A percentile compares a stretch with the other conserved stretches of the same genome.
Evolutionary conservation across 30 jellyfish, hydroid and myxozoan genomes (phyloP).

Genomic region (Aurelia sp.): DNA sequence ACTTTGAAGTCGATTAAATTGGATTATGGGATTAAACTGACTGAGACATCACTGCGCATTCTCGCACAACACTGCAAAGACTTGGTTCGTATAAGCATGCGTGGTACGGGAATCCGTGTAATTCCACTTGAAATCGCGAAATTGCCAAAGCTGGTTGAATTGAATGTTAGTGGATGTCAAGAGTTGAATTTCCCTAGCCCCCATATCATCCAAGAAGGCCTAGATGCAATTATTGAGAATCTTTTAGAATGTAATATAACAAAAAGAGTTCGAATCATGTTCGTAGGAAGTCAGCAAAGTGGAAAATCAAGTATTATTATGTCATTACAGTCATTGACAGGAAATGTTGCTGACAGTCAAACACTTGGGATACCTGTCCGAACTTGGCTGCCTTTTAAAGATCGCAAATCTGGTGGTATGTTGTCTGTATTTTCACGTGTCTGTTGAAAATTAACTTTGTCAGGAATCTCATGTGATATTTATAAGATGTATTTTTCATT

Average conservation of each 20-base stretch:
- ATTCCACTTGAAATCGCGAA: conserved; percentile 76
- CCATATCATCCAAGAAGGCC: conserved; percentile 64
- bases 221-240: conserved; percentile 67
- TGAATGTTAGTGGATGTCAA: conserved; percentile 74
- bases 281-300: conserved; percentile 88
- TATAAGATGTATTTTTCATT: no score
- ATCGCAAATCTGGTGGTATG: conserved; percentile 67
- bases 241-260: conserved; percentile 75
- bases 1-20: conserved; percentile 72
- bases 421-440: background rate
- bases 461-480: no score
- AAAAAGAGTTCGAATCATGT: conserved; percentile 62
- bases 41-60: conserved; percentile 72
- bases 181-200: conserved; percentile 79
- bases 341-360: conserved; percentile 89
- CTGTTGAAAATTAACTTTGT: no score
- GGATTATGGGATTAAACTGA: conserved; percentile 74
- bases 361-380: conserved; percentile 91
- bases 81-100: conserved; percentile 75
- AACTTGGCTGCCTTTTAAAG: conserved; percentile 88
- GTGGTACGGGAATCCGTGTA: conserved; percentile 73
- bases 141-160: conserved; percentile 55
- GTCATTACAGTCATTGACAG: conserved; percentile 74
- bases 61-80: conserved; percentile 80
- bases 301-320: conserved; percentile 87